Base-by-base conservation (phyloP, 92 coral and sea anemone species). In the Epizoanthus ramosus region DNA sequence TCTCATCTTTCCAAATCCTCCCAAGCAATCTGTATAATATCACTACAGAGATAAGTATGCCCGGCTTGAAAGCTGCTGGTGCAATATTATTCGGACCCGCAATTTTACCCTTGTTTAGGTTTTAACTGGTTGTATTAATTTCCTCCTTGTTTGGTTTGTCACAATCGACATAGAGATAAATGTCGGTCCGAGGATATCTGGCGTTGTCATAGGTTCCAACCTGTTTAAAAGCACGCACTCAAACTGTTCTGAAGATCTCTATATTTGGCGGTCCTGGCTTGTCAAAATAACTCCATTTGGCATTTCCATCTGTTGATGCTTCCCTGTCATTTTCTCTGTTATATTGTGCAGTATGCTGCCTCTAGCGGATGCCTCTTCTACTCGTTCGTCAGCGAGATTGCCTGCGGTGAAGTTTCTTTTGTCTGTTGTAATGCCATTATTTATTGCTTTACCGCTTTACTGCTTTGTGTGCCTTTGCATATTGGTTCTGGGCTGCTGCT, bases 241-340 rank as follows among this genome's bases (percentile, higher is more conserved):
- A 24, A 66, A 21, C 43, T 23, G 67, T 53, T 52, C 56, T 61
- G 65, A 35, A 43, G 22, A 67, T 61, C 58, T 39, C 61, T 81
- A 43, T 25, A 25, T 31, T 37, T 73, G 43, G 35, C 59, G 15
- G 68, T 45, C 68, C 56, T 67, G 65, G 68, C 19, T 74, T 74
- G 73, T 84, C 73, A 74, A 61, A 74, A 43, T 75, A 63, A 25
- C 74, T 84, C 76, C 57, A 39, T 64, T 68, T 65, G 43, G 71
- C 15, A 8, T 65, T 37, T 65, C 39, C 33, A 53, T 84, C 74
- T 63, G 82, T 63, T 39, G 58, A n/a, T 66, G 37, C 25, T 16
- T 66, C 47, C 71, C 47, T 33, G n/a, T n/a, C 71, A 31, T 41
- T 5, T 66, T 63, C 71, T 31, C 28, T 66, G 71, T 66, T 33